Evolutionary conservation across 30 jellyfish, hydroid and myxozoan genomes (phyloP).

Genomic region (Pseudorhiza aurosa): DNA sequence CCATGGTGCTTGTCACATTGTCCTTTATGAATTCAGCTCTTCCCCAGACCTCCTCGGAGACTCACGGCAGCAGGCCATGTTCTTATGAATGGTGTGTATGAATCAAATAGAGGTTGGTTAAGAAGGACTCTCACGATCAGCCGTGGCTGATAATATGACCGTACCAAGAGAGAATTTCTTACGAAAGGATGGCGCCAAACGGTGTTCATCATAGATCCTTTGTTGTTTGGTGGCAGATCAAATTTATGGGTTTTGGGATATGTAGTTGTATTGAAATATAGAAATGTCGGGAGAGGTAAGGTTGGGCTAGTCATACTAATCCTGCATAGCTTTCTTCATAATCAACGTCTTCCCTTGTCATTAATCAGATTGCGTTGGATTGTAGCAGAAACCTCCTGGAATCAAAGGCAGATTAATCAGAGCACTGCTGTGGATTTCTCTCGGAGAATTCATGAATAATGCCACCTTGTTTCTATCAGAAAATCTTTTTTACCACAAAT

Average conservation of each 20-base stretch:
- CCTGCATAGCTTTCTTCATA: not conserved
- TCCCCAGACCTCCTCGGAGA: not conserved
- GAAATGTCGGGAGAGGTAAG: not conserved
- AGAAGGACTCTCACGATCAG: too few relatives aligned
- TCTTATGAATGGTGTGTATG: too few relatives aligned
- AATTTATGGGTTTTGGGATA: not conserved
- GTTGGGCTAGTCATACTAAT: not conserved
- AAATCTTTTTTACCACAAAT: not conserved
- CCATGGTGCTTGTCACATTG: too few relatives aligned
- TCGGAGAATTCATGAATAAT: not conserved
- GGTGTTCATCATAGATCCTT: not conserved
- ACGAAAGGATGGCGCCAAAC: slow-evolving; percentile 12
- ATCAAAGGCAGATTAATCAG: not conserved
- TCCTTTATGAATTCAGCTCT: not conserved
- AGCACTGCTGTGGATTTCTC: not conserved
- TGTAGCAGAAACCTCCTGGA: not conserved
- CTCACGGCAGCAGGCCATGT: too few relatives aligned
- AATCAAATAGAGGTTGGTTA: too few relatives aligned
- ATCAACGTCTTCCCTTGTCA: not conserved
- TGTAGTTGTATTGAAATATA: not conserved
- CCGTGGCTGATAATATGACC: too few relatives aligned
- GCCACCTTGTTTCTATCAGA: not conserved
- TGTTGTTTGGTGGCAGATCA: slow-evolving; percentile 1
- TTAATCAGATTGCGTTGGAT: not conserved
- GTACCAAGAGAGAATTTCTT: too few relatives aligned